Evolutionary conservation across 2,888 invertebrate species (phyloP), one percentile per base, ranked within the genome.

Genomic region (Pharmacophagus antenor): DNA sequence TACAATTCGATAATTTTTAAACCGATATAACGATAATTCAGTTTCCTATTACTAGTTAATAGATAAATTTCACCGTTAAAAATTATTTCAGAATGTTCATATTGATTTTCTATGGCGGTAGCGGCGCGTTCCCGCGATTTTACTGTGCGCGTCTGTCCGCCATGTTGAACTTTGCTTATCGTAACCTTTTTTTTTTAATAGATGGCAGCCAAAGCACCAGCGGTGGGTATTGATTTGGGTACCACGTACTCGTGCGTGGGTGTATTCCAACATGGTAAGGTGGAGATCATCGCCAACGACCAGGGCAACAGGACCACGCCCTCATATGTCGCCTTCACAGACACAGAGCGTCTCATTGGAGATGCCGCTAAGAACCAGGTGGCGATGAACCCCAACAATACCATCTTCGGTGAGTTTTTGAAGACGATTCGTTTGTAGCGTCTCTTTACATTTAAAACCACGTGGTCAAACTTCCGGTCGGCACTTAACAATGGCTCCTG

Each of bases 191-290:
- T 74, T 74, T 82, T 80, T 3, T 77, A 92, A 92, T 92, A 92
- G 92, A 17, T 17, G 17, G 42, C 42, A n/a, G 92, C 88, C 63
- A 95, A 95, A 89, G 94, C 95, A 93, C 96, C 96, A 79, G 96
- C 96, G 83, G 95, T 98, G 80, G 98, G 98, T 93, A 98, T 98
- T 90, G 98, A 98, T 92, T 93, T 98, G 88, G 98, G 98, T 70
- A 98, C 98, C 71, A 98, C 98, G 67, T 98, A 98, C 89, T 98
- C 97, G 58, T 97, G 97, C 79, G 97, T 97, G 70, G 97, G 97
- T 73, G 97, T 97, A 67, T 97, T 97, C 93, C 96, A 96, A 90
- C 95, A 96, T 88, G 96, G 96, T 67, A 96, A 96, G 89, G 96
- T 96, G 76, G 96, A 96, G 89, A 96, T 96, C 84, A 96, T 96